Conservation (phyloP, 2,888 invertebrate genomes). For the Alcis repandata region DNA sequence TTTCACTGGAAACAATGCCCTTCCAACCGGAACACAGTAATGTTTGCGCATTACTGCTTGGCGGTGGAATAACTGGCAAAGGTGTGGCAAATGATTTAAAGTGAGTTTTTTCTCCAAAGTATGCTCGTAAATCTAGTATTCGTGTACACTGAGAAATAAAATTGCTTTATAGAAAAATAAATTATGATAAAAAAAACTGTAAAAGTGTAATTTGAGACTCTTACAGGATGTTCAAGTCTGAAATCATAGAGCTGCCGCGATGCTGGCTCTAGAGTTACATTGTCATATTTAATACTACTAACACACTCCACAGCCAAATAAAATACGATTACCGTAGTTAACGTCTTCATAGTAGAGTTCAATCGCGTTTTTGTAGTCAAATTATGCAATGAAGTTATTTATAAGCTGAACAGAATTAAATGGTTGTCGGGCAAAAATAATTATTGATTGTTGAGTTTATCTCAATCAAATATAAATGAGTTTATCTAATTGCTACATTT, state of each 20-base stretch:
- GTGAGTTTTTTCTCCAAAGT: too few species aligned
- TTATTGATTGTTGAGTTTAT: not conserved
- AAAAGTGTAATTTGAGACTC: not conserved
- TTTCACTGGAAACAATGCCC: too few species aligned
- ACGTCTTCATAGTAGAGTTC: slow-evolving; percentile 8
- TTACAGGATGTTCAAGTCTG: slow-evolving; percentile 39
- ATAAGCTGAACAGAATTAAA: not conserved
- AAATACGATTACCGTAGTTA: not conserved
- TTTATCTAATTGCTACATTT: not conserved
- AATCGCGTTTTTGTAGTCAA: not conserved
- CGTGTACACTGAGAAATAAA: too few species aligned
- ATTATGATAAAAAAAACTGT: not conserved
- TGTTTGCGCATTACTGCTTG: too few species aligned
- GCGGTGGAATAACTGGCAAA: too few species aligned
- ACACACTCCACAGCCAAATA: slow-evolving; percentile 5
- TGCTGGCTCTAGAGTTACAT: slow-evolving; percentile 47
- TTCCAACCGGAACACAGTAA: too few species aligned
- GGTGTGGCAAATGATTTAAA: too few species aligned
- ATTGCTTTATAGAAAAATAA: not conserved
- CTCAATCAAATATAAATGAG: too few species aligned
- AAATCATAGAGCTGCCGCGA: slow-evolving; percentile 61
- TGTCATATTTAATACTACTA: slow-evolving; percentile 18
- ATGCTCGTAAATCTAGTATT: too few species aligned
- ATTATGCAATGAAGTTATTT: not conserved
- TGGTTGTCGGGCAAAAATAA: not conserved